Conservation (phyloP, 2,797 vertebrate species). For the Ptychobarbus kaznakovi region DNA sequence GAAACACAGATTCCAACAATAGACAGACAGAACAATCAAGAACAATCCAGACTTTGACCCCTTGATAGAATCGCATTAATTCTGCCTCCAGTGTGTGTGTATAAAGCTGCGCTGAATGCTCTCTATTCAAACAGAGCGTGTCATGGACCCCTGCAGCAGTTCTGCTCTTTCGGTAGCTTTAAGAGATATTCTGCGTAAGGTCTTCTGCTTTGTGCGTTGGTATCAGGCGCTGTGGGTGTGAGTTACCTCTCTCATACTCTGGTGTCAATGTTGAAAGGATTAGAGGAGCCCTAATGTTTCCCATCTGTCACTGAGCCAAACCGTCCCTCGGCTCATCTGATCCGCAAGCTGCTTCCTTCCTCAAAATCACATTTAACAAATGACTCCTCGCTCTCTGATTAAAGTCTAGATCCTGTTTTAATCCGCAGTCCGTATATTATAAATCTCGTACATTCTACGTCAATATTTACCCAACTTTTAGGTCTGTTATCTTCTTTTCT, state of each 20-base stretch:
- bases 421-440: neutral
- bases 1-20: no score
- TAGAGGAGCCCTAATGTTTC: constrained; percentile 65
- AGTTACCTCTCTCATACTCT: constrained; percentile 60
- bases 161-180: constrained; percentile 7
- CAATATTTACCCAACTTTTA: neutral
- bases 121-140: constrained; percentile 30
- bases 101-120: constrained; percentile 29
- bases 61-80: constrained; percentile 33
- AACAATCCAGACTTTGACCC: neutral
- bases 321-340: constrained; percentile 57
- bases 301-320: constrained; percentile 62
- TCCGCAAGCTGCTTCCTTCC: constrained; percentile 46
- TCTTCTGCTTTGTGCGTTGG: constrained; percentile 33
- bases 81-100: constrained; percentile 10
- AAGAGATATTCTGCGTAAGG: constrained; percentile 23
- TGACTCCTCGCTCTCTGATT: constrained; percentile 41
- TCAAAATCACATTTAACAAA: constrained; percentile 62
- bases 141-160: neutral
- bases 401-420: constrained; percentile 40
- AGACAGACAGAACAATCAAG: no score
- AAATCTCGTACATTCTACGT: neutral
- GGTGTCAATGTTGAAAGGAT: constrained; percentile 66
- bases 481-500: neutral
- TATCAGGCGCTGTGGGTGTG: constrained; percentile 49